Evolutionary conservation across 2,797 vertebrate genomes (phyloP).

Genomic region (Acestrorhynchus altus): DNA sequence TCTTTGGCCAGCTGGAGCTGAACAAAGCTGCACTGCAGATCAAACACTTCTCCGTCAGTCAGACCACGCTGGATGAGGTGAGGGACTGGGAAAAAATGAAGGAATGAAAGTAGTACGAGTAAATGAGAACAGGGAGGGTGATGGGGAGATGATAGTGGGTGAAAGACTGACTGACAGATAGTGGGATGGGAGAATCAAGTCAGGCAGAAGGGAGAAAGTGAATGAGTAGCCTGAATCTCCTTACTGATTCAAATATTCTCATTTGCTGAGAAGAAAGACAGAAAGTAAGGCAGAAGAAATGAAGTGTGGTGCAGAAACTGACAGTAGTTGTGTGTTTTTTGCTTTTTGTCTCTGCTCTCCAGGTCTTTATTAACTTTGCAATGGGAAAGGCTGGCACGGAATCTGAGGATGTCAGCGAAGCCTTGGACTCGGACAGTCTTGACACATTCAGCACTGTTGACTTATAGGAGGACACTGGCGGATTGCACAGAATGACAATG

Average conservation of each 20-base stretch:
- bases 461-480: constrained; percentile 35
- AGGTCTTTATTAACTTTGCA: constrained; percentile 99
- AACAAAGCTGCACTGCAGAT: constrained; percentile 89
- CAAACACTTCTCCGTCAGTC: constrained; percentile 96
- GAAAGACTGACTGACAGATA: neutral
- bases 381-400: constrained; percentile 79
- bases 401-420: constrained; percentile 50
- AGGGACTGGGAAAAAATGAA: constrained; percentile 55
- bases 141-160: neutral
- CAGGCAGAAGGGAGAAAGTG: neutral
- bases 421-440: constrained; percentile 56
- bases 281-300: constrained; percentile 42
- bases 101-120: neutral
- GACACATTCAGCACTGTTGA: constrained; percentile 50
- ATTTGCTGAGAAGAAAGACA: neutral
- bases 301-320: constrained; percentile 62
- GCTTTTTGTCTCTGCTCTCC: constrained; percentile 43
- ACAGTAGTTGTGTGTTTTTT: constrained; percentile 63
- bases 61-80: constrained; percentile 98
- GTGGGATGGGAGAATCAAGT: neutral
- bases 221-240: neutral
- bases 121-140: neutral
- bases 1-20: constrained; percentile 92
- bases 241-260: neutral
- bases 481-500: constrained; percentile 6